Evolutionary conservation across 2,888 invertebrate genomes (phyloP), one percentile per base, ranked within the genome.

Genomic region (Chrysodeixis includens): DNA sequence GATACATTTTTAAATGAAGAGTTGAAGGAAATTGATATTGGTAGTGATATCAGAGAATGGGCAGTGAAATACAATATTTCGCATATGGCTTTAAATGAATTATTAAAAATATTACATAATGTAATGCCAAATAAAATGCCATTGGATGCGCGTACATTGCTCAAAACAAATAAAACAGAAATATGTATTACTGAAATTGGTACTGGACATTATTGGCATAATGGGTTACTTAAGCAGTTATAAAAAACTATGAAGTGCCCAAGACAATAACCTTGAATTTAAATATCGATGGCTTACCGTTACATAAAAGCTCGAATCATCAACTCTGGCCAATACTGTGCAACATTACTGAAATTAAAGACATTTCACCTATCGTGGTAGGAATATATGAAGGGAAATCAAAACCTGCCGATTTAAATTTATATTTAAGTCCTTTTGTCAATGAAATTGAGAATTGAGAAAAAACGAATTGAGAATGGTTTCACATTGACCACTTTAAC

Each of bases 301-400:
- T 69, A 53, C 65, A 66, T 52, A 74, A 71, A 20, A 74, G 71
- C 64, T 67, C 67, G 30, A 65, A 44, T 22, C 64, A 58, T 55
- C 64, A 64, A 55, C 22, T 64, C 0, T 64, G 58, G 58, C 64
- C 64, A 32, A 59, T 64, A 49, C 57, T 64, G 30, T 64, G 64
- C 16, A 64, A 59, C 46, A 49, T 64, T 22, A 20, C 30, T 32
- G 58, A 58, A 58, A 30, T 35, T 4, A 58, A 58, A 26, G 32
- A 30, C 6, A 4, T 58, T 16, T 6, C 58, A 12, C 64, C 58
- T 3, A 10, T 64, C 8, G 55, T 64, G 5, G 54, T 64, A 30
- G 64, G 58, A 7, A 57, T 63, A 18, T 63, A 63, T 63, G 46
- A 57, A 58, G 63, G 63, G 7, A 57, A 53, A 32, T 52, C 44